Evolutionary conservation across 2,888 invertebrate genomes (phyloP).

Genomic region (Celastrina argiolus): DNA sequence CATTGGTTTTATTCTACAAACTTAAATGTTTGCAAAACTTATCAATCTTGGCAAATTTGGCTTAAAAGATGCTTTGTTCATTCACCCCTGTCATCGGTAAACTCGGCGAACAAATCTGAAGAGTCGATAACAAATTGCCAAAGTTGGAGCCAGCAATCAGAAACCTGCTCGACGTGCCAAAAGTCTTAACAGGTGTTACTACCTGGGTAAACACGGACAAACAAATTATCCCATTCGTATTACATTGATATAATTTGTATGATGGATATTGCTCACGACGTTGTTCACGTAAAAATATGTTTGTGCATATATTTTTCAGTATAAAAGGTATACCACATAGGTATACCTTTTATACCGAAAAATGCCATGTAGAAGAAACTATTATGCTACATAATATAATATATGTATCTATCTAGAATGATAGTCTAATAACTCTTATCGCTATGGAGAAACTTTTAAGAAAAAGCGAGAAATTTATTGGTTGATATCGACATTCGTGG

Average conservation of each 20-base stretch:
- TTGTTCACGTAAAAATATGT: neutral
- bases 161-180: conserved; percentile 12
- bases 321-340: neutral
- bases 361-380: too few species aligned
- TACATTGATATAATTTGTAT: neutral
- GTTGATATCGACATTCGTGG: too few species aligned
- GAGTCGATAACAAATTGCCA: conserved; percentile 9
- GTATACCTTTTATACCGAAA: too few species aligned
- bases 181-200: conserved; percentile 15
- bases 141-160: conserved; percentile 10
- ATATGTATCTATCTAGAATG: too few species aligned
- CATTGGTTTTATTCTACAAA: neutral
- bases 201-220: neutral
- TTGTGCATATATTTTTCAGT: neutral
- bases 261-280: neutral
- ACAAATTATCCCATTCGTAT: conserved; percentile 3
- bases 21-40: neutral
- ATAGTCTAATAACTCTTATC: too few species aligned
- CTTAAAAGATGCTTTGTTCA: neutral
- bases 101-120: conserved; percentile 8
- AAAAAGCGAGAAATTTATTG: too few species aligned
- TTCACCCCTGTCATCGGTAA: conserved; percentile 5
- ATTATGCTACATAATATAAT: too few species aligned
- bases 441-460: too few species aligned
- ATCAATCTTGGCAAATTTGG: conserved; percentile 24